These are phyloP conservation scores for Diachasma alloeum DNA, from an alignment of 1,140 invertebrate species.

Conservation along the genomic window DNA sequence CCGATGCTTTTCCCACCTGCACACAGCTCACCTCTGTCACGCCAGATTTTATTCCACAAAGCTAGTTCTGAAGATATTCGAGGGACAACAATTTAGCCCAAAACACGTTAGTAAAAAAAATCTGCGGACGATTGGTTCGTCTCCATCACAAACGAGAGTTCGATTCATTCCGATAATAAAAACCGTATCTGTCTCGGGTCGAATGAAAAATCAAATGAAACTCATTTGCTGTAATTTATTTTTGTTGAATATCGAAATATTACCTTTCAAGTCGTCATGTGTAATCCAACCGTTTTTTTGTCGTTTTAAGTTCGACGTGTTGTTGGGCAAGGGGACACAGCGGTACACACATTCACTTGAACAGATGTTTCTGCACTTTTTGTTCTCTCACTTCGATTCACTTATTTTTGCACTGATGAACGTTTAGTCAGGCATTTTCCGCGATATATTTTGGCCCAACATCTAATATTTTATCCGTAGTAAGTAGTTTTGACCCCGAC, in stretches of 20 bases:
- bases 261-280: neutral
- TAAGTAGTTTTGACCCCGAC: too few species aligned
- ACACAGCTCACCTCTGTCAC: neutral
- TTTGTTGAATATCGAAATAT: neutral
- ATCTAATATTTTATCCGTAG: too few species aligned
- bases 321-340: neutral
- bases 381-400: neutral
- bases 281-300: slow-evolving; percentile 10
- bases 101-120: neutral
- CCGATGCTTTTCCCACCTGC: neutral
- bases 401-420: neutral
- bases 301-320: neutral
- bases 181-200: neutral
- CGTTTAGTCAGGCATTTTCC: too few species aligned
- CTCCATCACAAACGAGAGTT: too few species aligned
- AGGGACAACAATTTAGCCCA: neutral
- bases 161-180: neutral
- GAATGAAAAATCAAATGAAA: neutral
- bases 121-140: neutral
- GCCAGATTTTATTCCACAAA: neutral
- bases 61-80: neutral
- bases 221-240: neutral
- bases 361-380: neutral
- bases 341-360: neutral
- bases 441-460: too few species aligned